phyloP scores from a whole-genome alignment of 2,888 invertebrate species.

The Limnephilus lunatus region DNA sequence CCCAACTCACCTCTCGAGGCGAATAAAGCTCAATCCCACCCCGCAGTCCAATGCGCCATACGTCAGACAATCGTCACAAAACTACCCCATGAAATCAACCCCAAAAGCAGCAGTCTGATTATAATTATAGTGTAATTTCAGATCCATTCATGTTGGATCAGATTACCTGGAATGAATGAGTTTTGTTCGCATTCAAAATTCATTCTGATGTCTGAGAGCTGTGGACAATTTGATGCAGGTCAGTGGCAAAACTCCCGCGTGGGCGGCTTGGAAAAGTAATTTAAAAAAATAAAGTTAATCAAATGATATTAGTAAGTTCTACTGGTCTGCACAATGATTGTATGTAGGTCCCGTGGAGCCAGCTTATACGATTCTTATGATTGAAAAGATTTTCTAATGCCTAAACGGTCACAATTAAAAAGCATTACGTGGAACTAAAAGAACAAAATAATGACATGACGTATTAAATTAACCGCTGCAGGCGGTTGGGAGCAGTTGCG shows the following conservation, averaged over 20 bases:
- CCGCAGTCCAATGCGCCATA: neutral
- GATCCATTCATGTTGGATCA: constrained; percentile 62
- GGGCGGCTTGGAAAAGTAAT: neutral
- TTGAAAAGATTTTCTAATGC: too few species aligned
- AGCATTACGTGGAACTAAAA: too few species aligned
- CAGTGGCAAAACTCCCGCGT: neutral
- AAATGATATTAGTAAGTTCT: too few species aligned
- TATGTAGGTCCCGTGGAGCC: too few species aligned
- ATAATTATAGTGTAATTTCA: constrained; percentile 65
- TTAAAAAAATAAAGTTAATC: too few species aligned
- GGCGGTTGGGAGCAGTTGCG: too few species aligned
- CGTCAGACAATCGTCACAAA: constrained; percentile 30
- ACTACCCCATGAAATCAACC: constrained; percentile 28
- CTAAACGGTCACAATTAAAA: too few species aligned
- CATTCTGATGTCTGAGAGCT: constrained; percentile 26
- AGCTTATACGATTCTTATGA: too few species aligned
- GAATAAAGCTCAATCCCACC: constrained; percentile 23
- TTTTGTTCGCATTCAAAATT: constrained; percentile 47
- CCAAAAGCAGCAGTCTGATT: constrained; percentile 53
- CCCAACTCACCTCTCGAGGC: constrained; percentile 36
- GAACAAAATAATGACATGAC: too few species aligned
- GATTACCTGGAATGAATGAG: constrained; percentile 64
- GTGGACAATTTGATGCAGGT: neutral
- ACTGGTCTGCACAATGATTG: too few species aligned
- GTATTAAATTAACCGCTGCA: too few species aligned